Evolutionary conservation across 37 sponge, comb jelly and placozoan species (phyloP).

Genomic region (Hexactinellida sp.): DNA sequence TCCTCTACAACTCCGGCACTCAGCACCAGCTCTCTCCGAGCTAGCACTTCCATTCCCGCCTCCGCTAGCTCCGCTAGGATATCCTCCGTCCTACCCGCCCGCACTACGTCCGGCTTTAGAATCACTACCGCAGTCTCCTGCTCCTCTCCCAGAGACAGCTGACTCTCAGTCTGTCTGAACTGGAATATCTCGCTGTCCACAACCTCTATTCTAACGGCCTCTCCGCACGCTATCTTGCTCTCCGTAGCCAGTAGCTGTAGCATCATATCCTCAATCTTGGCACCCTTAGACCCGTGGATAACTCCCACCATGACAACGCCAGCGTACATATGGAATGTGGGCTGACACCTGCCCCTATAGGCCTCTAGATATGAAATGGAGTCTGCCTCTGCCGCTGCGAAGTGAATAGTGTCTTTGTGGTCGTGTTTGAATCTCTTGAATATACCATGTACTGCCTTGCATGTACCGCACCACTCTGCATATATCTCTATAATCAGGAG

Average conservation of each 20-base stretch:
- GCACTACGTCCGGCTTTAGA: conserved; percentile 94
- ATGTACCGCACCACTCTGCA: conserved; percentile 90
- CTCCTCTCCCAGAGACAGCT: neutral
- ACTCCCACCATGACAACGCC: neutral
- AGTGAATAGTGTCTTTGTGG: conserved; percentile 46
- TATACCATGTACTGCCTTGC: conserved; percentile 58
- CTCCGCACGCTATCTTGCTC: neutral
- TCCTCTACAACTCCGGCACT: conserved; percentile 19
- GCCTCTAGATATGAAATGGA: neutral
- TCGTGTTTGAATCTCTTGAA: conserved; percentile 70
- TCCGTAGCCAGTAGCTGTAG: neutral
- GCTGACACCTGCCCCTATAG: neutral
- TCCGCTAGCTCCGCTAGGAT: conserved; percentile 46
- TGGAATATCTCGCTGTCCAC: neutral
- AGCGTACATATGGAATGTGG: neutral
- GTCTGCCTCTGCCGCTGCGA: conserved; percentile 14
- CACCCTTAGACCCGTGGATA: neutral
- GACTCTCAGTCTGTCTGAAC: neutral
- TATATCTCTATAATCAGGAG: conserved; percentile 77
- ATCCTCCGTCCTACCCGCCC: conserved; percentile 62
- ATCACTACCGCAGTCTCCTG: conserved; percentile 71
- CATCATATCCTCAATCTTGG: neutral
- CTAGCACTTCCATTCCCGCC: conserved; percentile 26
- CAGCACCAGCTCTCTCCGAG: conserved; percentile 16
- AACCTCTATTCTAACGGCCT: neutral